These are phyloP conservation scores for Mormyrus iriodes DNA, from an alignment of 2,113 vertebrate species.

Conservation along the genomic window DNA sequence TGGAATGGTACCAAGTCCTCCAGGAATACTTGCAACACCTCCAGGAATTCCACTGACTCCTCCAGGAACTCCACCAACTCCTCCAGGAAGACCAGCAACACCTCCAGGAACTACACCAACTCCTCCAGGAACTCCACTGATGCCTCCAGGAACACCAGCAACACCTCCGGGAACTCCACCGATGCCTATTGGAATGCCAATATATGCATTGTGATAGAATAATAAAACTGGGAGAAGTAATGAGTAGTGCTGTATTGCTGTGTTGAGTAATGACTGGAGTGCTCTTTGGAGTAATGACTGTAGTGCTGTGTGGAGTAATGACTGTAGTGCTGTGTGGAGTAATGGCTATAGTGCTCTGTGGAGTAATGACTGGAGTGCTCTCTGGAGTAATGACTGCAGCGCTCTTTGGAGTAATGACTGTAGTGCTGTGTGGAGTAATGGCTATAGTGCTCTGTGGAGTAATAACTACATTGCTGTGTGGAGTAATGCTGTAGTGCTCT, in stretches of 20 bases:
- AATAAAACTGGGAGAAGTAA: background rate
- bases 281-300: too few relatives aligned
- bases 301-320: too few relatives aligned
- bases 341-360: too few relatives aligned
- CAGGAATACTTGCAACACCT: background rate
- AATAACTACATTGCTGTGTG: too few relatives aligned
- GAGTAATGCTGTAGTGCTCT: background rate
- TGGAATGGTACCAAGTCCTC: conserved; percentile 17
- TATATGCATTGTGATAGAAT: background rate
- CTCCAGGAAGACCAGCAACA: background rate
- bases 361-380: too few relatives aligned
- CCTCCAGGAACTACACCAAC: background rate
- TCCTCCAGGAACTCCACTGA: background rate
- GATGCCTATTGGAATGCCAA: conserved; percentile 14
- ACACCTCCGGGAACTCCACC: conserved; percentile 14
- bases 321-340: too few relatives aligned
- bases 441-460: background rate
- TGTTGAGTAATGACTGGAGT: background rate
- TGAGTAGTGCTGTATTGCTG: background rate
- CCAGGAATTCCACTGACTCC: too few relatives aligned
- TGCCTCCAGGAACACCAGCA: conserved; percentile 13
- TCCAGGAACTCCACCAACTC: conserved; percentile 19
- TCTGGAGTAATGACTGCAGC: too few relatives aligned
- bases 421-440: background rate
- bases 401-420: background rate